These are phyloP conservation scores for Zosterops pallidus DNA, from an alignment of 2,113 vertebrate genomes.

Conservation along the genomic window DNA sequence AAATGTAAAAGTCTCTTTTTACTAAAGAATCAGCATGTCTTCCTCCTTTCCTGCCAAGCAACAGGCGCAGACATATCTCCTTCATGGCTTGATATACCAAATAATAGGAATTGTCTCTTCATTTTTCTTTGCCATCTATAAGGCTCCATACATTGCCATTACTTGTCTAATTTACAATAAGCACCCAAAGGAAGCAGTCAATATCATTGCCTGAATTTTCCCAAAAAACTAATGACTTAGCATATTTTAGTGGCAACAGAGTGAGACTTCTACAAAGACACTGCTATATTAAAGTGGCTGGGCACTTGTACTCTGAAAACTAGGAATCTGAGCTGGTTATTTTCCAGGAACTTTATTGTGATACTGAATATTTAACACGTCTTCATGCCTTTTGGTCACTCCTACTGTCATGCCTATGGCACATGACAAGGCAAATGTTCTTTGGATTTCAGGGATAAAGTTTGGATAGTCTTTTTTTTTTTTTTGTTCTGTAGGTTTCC, in stretches of 20 bases:
- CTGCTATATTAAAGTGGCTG: not conserved
- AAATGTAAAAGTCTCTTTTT: not conserved
- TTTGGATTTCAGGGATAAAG: not conserved
- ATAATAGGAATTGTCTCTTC: not conserved
- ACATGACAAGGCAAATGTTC: not conserved
- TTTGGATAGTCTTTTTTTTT: not conserved
- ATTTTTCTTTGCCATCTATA: not conserved
- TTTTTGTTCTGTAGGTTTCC: not conserved
- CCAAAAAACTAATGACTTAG: not conserved
- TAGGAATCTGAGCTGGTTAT: not conserved
- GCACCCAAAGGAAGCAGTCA: not conserved
- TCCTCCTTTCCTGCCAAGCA: not conserved
- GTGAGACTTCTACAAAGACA: not conserved
- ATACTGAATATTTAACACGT: not conserved
- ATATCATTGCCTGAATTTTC: not conserved
- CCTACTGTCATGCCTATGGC: not conserved
- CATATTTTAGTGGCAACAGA: not conserved
- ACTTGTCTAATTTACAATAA: not conserved
- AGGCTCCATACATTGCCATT: not conserved
- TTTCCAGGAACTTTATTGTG: not conserved
- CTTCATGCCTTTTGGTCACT: not conserved
- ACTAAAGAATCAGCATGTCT: not conserved
- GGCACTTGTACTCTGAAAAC: not conserved
- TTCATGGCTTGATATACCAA: not conserved
- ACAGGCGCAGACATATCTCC: accelerated